Evolutionary conservation across 2,888 invertebrate genomes (phyloP), one percentile per base, ranked within the genome.

Genomic region (Nephrotoma guestfalica): DNA sequence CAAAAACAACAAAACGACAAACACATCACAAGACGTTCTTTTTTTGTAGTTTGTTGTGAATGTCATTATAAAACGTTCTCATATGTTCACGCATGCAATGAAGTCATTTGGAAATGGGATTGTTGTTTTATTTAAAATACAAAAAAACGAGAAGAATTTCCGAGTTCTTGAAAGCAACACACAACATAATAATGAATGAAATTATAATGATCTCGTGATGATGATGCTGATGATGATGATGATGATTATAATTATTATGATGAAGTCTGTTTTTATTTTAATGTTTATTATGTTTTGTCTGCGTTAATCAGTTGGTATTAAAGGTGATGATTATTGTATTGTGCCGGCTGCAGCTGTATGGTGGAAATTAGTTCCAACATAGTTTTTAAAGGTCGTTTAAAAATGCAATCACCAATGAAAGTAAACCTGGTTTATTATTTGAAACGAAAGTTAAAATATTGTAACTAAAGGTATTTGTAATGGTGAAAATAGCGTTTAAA

Each of bases 71-170:
- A 30, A 71, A 71, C 71, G 71, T 71, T 71, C 71, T 71, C 71
- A 30, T 71, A 71, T 84, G 84, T 84, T 84, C 84, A 84, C 84
- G 84, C 84, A 84, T 84, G 84, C 42, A 84, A 84, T 84, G 41
- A 84, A 84, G 84, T 84, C 41, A 84, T 84, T 84, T 84, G 71
- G 30, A 71, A 30, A 18, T 57, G 57, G 6, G 30, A 30, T 30
- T 30, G 30, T 30, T 30, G 15, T 57, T 57, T 57, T 57, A 6
- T 71, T 71, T 71, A 71, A 71, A 15, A 43, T 11, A 43, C 6
- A 6, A 43, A 43, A 43, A 71, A 71, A 30, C 30, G 30, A 71
- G 9, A 71, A 71, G 30, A 71, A 71, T 71, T 71, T n/a, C 30
- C 3, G 30, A 71, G 71, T 30, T 71, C 71, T 71, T 30, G 2